Percentiles rank a stretch among this genome's conserved stretches.
phyloP scores from a whole-genome alignment of 2,113 vertebrate species.

The Anguilla japonica region DNA sequence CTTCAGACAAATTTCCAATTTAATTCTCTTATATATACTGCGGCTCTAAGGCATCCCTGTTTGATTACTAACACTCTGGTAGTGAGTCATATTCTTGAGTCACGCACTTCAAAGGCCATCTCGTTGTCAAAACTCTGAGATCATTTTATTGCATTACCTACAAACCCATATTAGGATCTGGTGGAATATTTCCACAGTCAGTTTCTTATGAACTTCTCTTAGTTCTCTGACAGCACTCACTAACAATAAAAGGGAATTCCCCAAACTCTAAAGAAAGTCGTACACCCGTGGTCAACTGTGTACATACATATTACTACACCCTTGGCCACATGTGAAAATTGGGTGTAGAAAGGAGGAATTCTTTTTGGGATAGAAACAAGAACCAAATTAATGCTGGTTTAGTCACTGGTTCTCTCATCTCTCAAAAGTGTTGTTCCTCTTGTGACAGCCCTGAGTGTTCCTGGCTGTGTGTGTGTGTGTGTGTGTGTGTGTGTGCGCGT shows the following conservation, averaged over 20 bases:
- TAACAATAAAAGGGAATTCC: too few species aligned
- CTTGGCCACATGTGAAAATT: neutral
- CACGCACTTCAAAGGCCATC: neutral
- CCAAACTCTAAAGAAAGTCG: too few species aligned
- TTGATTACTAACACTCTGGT: constrained; percentile 23
- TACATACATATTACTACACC: too few species aligned
- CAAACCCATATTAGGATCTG: neutral
- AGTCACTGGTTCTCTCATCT: too few species aligned
- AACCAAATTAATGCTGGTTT: too few species aligned
- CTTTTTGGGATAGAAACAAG: too few species aligned
- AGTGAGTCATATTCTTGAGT: neutral
- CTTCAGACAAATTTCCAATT: constrained; percentile 17
- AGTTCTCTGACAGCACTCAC: too few species aligned
- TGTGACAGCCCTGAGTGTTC: too few species aligned
- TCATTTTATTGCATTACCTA: neutral
- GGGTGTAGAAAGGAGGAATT: neutral
- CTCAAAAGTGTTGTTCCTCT: too few species aligned
- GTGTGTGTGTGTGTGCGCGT: too few species aligned
- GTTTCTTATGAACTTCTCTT: neutral
- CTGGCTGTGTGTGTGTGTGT: too few species aligned
- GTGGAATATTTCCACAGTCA: neutral
- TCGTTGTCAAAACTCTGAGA: neutral
- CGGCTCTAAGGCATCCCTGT: constrained; percentile 10
- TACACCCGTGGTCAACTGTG: too few species aligned
- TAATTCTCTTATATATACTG: constrained; percentile 20